Base-by-base conservation (phyloP, 2,113 vertebrate genomes). In the Rhegmatorhina hoffmannsi region DNA sequence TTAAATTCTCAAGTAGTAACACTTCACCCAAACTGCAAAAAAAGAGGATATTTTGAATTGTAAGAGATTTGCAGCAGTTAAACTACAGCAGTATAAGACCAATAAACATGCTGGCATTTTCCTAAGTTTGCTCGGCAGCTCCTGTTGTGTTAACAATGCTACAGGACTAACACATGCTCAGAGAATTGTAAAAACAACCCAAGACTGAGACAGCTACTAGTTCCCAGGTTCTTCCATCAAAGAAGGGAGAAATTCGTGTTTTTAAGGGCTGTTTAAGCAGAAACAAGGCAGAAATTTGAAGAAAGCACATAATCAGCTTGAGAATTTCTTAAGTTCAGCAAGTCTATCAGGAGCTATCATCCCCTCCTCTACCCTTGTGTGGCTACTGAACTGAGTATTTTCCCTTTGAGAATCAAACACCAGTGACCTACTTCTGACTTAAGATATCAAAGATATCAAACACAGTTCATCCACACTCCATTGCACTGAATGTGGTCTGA, bases 11-110 rank as follows among this genome's bases (percentile, higher is more conserved):
- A 0, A 31, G 49, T 46, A 87, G 69, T 60, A 87, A 84, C 90
- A 84, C 80, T 75, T 84, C 58, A 89, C 72, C 40, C 92, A 84
- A 96, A 82, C 59, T 85, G 83, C 34, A 93, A 68, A 93, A 78
- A 38, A 72, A 13, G 13, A 92, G 36, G n/a, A 74, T 75, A 72
- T 77, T 66, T 72, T 52, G 52, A 92, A 75, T 52, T 75, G 6
- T 19, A 31, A 47, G 28, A 78, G 40, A 84, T 75, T 17, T 90
- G 38, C 77, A 81, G 44, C 56, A 81, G 60, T 87, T 91, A 60
- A 86, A 80, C 64, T 64, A 59, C n/a, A 81, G 72, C 44, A 52
- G 34, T 28, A 55, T 74, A 91, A 95, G 93, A 81, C 64, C 58
- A 84, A 69, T 40, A 78, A 88, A 87, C 49, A 80, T 50, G 25